Percentiles rank a stretch among this genome's conserved stretches.
Conservation (phyloP, 1,140 invertebrate genomes). For the Parasteatoda tepidariorum region DNA sequence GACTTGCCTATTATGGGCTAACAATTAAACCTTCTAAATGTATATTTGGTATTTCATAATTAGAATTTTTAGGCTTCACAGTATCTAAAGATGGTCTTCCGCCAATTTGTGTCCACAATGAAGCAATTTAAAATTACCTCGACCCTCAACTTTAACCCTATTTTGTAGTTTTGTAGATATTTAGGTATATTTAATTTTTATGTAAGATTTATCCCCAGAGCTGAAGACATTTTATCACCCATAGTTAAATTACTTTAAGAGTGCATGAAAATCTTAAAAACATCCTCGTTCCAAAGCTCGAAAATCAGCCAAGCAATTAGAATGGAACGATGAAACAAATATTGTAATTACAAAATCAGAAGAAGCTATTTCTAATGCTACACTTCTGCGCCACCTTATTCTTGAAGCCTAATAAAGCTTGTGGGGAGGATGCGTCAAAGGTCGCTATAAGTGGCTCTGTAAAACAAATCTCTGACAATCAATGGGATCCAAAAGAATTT, state of each 20-base stretch:
- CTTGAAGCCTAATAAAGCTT: neutral
- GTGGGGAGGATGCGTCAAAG: neutral
- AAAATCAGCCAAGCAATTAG: neutral
- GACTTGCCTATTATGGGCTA: neutral
- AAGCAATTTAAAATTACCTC: constrained; percentile 66
- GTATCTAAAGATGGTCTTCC: constrained; percentile 40
- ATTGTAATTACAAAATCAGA: neutral
- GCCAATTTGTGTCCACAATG: neutral
- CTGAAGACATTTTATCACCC: too few relatives aligned
- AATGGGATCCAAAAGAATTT: constrained; percentile 43
- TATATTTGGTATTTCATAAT: neutral
- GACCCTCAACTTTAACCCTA: constrained; percentile 52
- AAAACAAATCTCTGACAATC: neutral
- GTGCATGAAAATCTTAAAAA: neutral
- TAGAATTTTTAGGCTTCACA: constrained; percentile 15
- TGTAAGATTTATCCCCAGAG: too few relatives aligned
- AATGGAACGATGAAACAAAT: neutral
- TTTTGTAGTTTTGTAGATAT: too few relatives aligned
- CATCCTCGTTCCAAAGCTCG: neutral
- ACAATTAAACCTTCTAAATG: neutral
- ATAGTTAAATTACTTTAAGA: too few relatives aligned
- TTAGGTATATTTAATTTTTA: too few relatives aligned
- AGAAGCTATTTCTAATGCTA: neutral
- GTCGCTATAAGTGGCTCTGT: neutral
- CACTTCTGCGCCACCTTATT: neutral